Evolutionary conservation across 1,140 invertebrate species (phyloP).

Genomic region (Linepithema humile): DNA sequence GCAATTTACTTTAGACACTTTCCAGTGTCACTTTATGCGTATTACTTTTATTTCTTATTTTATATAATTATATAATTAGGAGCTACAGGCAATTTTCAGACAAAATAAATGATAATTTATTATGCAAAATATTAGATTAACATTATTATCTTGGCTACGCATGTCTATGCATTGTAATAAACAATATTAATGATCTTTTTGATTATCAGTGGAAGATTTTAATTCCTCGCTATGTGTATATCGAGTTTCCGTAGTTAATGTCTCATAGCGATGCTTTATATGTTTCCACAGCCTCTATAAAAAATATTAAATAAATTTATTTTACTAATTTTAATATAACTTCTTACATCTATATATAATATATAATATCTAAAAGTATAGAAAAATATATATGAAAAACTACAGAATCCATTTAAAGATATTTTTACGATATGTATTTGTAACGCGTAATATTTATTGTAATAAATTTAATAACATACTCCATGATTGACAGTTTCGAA

Average conservation of each 20-base stretch:
- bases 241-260: neutral
- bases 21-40: too few species aligned
- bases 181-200: neutral
- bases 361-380: neutral
- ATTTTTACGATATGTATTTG: too few species aligned
- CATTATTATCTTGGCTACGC: neutral
- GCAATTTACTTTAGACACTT: too few species aligned
- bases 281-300: conserved; percentile 62
- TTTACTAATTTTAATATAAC: neutral
- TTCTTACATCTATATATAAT: neutral
- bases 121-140: too few species aligned
- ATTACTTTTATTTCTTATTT: too few species aligned
- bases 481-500: conserved; percentile 62
- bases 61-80: too few species aligned
- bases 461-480: conserved; percentile 24
- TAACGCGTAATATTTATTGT: too few species aligned
- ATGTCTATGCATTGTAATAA: neutral
- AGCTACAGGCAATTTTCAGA: too few species aligned
- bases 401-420: too few species aligned
- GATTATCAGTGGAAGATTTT: neutral
- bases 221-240: neutral
- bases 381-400: neutral
- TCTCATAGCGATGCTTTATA: conserved; percentile 59
- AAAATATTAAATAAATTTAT: conserved; percentile 12
- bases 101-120: too few species aligned